Evolutionary conservation across 2,797 vertebrate species (phyloP).

Genomic region (Arctocebus calabarensis): DNA sequence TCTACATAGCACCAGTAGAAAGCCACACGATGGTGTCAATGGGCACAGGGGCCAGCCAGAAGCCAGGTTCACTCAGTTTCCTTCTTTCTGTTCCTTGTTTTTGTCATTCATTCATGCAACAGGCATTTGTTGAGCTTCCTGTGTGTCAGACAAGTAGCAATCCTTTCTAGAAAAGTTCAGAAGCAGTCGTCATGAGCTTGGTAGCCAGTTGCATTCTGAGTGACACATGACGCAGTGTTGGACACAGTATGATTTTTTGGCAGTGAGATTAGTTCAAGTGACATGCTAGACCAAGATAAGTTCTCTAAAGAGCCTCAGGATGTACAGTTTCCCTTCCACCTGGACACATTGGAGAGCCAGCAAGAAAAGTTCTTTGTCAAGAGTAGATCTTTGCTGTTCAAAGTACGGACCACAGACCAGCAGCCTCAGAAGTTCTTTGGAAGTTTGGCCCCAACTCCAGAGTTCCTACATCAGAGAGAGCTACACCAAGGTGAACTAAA

Average conservation of each 20-base stretch:
- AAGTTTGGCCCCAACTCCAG: not conserved
- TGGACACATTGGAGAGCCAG: not conserved
- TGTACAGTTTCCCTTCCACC: not conserved
- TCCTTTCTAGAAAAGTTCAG: not conserved
- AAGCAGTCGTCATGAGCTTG: not conserved
- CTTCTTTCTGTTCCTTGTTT: not conserved
- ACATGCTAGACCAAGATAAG: not conserved
- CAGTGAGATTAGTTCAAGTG: not conserved
- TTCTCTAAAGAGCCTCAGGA: not conserved
- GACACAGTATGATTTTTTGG: not conserved
- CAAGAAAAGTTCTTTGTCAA: not conserved
- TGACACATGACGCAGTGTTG: not conserved
- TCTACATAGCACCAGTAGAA: not conserved
- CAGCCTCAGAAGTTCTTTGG: not conserved
- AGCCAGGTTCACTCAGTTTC: not conserved
- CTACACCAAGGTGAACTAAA: too few species aligned
- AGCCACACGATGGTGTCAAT: not conserved
- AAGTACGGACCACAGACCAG: not conserved
- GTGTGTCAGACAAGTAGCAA: not conserved
- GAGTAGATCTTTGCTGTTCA: not conserved
- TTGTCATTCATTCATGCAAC: not conserved
- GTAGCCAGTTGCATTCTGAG: not conserved
- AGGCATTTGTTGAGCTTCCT: not conserved
- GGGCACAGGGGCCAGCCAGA: not conserved
- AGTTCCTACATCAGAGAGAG: not conserved